Evolutionary conservation across 2,113 vertebrate species (phyloP).

Genomic region (Chaetura pelagica): DNA sequence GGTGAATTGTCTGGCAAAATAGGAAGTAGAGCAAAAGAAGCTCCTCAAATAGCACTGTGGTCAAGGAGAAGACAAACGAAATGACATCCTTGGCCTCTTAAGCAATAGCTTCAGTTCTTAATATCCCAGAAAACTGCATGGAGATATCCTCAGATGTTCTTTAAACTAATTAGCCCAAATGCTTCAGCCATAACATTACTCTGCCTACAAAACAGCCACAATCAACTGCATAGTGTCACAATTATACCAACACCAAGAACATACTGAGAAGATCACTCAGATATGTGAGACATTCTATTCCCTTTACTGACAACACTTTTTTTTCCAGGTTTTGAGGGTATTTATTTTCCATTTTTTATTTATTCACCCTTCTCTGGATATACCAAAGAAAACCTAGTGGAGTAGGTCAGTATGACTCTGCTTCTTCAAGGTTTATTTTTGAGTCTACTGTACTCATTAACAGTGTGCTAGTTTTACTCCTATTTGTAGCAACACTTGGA

Average conservation of each 20-base stretch:
- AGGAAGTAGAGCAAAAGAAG: not conserved
- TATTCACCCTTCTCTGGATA: not conserved
- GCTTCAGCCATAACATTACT: not conserved
- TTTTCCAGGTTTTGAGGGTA: not conserved
- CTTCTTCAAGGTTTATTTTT: not conserved
- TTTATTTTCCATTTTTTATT: not conserved
- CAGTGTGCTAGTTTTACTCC: not conserved
- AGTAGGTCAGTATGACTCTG: not conserved
- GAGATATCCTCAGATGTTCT: not conserved
- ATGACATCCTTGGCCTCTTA: not conserved
- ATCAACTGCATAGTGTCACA: not conserved
- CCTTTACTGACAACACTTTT: not conserved
- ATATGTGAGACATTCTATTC: rapidly evolving
- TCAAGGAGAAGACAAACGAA: not conserved
- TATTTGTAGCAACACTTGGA: not conserved
- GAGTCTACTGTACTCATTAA: not conserved
- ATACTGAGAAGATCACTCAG: not conserved
- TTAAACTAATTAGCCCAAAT: not conserved
- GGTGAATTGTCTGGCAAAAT: not conserved
- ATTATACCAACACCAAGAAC: not conserved
- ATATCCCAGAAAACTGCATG: not conserved
- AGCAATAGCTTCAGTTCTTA: not conserved
- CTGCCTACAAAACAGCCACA: not conserved
- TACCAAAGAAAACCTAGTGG: not conserved
- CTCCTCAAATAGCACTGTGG: not conserved